Base-by-base conservation (phyloP, 1,140 invertebrate species). In the Ceratitis capitata region DNA sequence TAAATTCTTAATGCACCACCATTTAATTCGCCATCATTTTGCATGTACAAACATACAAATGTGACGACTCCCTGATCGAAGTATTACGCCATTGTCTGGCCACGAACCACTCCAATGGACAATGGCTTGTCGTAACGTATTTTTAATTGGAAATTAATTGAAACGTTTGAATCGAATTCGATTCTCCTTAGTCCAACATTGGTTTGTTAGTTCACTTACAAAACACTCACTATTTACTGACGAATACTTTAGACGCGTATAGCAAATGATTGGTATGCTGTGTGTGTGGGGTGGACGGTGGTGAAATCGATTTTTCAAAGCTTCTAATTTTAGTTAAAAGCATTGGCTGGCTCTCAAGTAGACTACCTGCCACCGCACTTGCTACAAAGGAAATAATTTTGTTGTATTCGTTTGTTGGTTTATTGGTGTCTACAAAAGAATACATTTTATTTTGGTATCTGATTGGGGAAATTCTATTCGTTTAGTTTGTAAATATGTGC, bases 111-210 rank as follows among this genome's bases (percentile, higher is more conserved):
- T 78, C 42, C 69, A 45, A 35, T 23, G 69, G 42, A 78, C 35
- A 78, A 78, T 78, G 35, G 16, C 39, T 45, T 35, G 69, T n/a
- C 16, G 39, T 23, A 78, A 78, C 69, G 69, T 45, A 23, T 78
- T 78, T 78, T 78, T 78, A 78, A 78, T 78, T 78, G 69, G 69
- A 78, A 78, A 78, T 78, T 78, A 78, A 78, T 78, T 78, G 69
- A 78, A 78, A 78, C 69, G 35, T 78, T 78, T 42, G 19, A 78
- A 45, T 23, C 39, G 69, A 78, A 78, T 78, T 78, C 69, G 69
- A 78, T 78, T 78, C 45, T 78, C 69, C 26, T 78, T 78, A 42
- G 23, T 78, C 69, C 42, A 42, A 26, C 69, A 78, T 26, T 42
- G 69, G 26, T 45, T 78, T 78, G 69, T 78, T 78, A 45, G 69